phyloP scores from a whole-genome alignment of 2,797 vertebrate genomes.

The Schizopygopsis malacanthus region DNA sequence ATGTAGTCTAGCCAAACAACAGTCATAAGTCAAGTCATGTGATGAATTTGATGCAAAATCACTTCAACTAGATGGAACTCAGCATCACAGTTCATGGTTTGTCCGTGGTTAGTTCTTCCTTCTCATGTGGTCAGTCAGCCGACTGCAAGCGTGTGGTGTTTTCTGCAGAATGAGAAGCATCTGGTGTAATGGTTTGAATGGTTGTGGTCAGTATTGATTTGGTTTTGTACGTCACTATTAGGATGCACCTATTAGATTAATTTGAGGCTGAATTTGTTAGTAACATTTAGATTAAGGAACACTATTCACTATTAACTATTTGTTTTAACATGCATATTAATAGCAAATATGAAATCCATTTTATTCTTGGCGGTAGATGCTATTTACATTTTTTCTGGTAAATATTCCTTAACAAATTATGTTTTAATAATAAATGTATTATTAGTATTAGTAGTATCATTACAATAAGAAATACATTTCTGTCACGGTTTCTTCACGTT shows the following conservation, averaged over 20 bases:
- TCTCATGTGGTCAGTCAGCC: background rate
- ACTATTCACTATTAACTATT: too few relatives aligned
- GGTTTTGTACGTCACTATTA: background rate
- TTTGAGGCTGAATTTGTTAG: background rate
- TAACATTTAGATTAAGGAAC: background rate
- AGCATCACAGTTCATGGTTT: background rate
- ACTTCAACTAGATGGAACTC: background rate
- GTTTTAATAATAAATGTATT: too few relatives aligned
- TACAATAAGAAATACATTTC: too few relatives aligned
- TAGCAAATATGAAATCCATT: too few relatives aligned
- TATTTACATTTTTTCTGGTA: too few relatives aligned
- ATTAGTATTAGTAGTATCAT: too few relatives aligned
- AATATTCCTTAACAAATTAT: too few relatives aligned
- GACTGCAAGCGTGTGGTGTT: background rate
- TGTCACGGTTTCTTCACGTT: too few relatives aligned
- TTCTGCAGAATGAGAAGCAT: background rate
- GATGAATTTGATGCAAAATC: background rate
- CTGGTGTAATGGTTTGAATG: background rate
- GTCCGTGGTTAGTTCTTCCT: background rate
- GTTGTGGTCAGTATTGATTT: background rate
- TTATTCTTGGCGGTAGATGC: too few relatives aligned
- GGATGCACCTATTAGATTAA: background rate
- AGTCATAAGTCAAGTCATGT: constrained; percentile 13
- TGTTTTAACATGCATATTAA: background rate
- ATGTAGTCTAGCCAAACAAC: background rate